phyloP scores from a whole-genome alignment of 2,797 vertebrate species.

The Periophthalmus magnuspinnatus region DNA sequence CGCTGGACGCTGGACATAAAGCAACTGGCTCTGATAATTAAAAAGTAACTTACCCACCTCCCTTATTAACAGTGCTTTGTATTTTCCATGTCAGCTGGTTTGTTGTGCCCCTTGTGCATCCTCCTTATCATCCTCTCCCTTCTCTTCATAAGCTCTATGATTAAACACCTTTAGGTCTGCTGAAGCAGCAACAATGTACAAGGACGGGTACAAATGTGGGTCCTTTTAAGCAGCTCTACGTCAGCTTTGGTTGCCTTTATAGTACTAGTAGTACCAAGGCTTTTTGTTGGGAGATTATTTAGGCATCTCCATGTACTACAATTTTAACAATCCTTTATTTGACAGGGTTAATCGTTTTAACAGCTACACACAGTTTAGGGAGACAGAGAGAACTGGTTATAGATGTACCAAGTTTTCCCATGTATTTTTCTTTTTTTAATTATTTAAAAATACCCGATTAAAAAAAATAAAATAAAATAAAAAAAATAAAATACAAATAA shows the following conservation, averaged over 20 bases:
- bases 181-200: conserved; percentile 7
- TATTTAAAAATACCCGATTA: not conserved
- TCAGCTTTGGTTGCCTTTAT: not conserved
- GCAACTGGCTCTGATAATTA: conserved; percentile 44
- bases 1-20: conserved; percentile 21
- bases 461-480: no score
- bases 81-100: conserved; percentile 25
- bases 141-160: not conserved
- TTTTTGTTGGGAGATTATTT: not conserved
- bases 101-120: not conserved
- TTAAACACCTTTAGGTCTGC: conserved; percentile 8
- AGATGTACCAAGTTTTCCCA: no score
- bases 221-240: conserved; percentile 16
- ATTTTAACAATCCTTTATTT: no score
- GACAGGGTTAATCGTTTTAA: no score
- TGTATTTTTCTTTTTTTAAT: not conserved
- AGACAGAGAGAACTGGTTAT: no score
- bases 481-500: no score
- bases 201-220: conserved; percentile 28
- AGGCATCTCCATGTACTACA: no score
- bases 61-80: conserved; percentile 15
- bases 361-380: no score
- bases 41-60: conserved; percentile 21
- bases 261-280: not conserved
- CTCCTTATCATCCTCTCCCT: conserved; percentile 1